Evolutionary conservation across 2,797 vertebrate species (phyloP).

Genomic region (Tympanoctomys barrerae): DNA sequence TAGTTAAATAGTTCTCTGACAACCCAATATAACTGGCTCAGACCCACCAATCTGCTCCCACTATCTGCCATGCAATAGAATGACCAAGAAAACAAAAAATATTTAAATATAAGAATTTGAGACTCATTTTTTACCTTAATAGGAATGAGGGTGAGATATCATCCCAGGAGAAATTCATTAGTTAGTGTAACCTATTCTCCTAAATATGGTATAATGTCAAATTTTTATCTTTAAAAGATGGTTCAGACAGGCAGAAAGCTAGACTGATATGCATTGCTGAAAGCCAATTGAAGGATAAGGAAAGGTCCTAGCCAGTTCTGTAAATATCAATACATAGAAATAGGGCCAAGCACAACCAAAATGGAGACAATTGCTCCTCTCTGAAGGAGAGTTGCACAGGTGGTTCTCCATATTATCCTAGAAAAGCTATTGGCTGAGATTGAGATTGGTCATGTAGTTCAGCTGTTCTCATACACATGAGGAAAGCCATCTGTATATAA

Average conservation of each 20-base stretch:
- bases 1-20: neutral
- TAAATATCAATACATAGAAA: neutral
- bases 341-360: neutral
- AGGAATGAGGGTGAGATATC: neutral
- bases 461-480: neutral
- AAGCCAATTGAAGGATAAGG: too few species aligned
- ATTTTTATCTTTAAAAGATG: conserved; percentile 20
- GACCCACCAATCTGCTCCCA: neutral
- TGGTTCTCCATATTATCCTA: neutral
- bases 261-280: too few species aligned
- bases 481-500: neutral
- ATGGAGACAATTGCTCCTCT: too few species aligned
- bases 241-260: neutral
- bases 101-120: neutral
- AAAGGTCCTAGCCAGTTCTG: too few species aligned
- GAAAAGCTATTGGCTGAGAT: neutral
- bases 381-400: too few species aligned
- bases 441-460: neutral
- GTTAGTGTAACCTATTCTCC: neutral
- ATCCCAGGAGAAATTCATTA: neutral
- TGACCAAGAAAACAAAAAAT: neutral
- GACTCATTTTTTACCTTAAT: neutral
- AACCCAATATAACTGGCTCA: neutral
- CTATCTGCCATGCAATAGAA: neutral
- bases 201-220: neutral